A percentile compares a stretch with the other conserved stretches of the same genome.
phyloP scores from a whole-genome alignment of 2,113 vertebrate genomes.

The Amphilophus citrinellus region DNA sequence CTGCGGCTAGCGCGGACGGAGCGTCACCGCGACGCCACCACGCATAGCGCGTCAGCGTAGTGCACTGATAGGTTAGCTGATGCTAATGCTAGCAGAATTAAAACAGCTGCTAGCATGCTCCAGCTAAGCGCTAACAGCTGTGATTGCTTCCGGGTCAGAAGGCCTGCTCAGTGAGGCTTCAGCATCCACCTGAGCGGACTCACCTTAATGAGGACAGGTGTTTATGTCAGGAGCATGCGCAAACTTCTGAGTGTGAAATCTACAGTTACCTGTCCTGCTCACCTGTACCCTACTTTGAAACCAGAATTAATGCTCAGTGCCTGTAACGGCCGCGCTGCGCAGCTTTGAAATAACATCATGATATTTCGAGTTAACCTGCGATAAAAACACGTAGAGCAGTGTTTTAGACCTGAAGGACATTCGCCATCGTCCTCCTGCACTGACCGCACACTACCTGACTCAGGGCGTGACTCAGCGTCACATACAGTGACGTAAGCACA shows the following conservation, averaged over 20 bases:
- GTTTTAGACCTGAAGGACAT: background rate
- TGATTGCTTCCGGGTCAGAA: background rate
- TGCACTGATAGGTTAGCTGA: background rate
- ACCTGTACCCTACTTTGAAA: no score
- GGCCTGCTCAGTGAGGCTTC: no score
- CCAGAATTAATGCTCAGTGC: no score
- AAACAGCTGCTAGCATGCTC: background rate
- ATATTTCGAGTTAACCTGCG: background rate
- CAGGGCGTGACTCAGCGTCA: background rate
- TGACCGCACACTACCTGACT: background rate
- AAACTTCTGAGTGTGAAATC: no score
- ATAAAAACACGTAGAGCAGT: background rate
- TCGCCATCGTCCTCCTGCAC: background rate
- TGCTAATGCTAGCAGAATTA: conserved; percentile 26
- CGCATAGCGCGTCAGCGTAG: background rate
- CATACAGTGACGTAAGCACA: background rate
- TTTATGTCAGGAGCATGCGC: background rate
- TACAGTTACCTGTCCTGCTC: no score
- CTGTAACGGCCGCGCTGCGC: no score
- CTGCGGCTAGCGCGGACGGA: background rate
- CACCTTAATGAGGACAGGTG: no score
- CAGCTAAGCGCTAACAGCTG: background rate
- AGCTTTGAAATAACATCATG: no score
- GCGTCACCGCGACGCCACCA: background rate
- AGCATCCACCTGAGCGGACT: no score